Evolutionary conservation across 1,140 invertebrate species (phyloP), one percentile per base, ranked within the genome.

Genomic region (Drosophila pectinifera): DNA sequence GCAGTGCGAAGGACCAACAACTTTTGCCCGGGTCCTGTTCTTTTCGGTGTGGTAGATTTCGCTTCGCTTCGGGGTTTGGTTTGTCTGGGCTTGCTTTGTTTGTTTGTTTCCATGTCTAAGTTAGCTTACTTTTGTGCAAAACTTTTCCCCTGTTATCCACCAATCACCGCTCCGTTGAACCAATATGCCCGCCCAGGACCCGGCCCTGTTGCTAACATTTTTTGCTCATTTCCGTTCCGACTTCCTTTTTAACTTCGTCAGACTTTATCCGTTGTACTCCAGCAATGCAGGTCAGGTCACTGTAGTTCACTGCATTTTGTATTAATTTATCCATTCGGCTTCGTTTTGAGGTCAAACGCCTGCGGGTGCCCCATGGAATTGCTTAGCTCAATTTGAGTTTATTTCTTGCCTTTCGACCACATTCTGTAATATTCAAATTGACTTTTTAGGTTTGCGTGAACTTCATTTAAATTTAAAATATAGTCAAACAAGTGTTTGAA

Each of bases 21-120:
- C 62, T 83, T 82, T 73, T 59, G 34, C 64, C 69, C 22, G 36
- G 67, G 28, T 24, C 49, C 67, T 42, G 51, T 57, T 70, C 41
- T 56, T 46, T 45, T 36, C 24, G 20, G 31, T 26, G 36, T 42
- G 67, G 48, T 69, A 38, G 39, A 59, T 62, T 78, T 59, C 42
- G 48, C 28, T 55, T 54, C 48, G 72, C 36, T 53, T 43, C 24
- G 51, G 51, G 43, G 57, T 76, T 76, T 54, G 56, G 62, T 56
- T 70, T 76, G 62, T 36, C 70, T 75, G 34, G 51, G 38, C 14
- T 67, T 82, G 74, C 75, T 79, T 82, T 41, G 62, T 81, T 80
- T 82, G 79, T 78, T 78, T 88, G 56, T 84, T 72, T 79, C 64
- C 68, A 77, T 78, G 63, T 84, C 81, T 85, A 76, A 80, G 81